Evolutionary conservation across 2,797 vertebrate genomes (phyloP), one percentile per base, ranked within the genome.

Genomic region (Sebastes flavidus): DNA sequence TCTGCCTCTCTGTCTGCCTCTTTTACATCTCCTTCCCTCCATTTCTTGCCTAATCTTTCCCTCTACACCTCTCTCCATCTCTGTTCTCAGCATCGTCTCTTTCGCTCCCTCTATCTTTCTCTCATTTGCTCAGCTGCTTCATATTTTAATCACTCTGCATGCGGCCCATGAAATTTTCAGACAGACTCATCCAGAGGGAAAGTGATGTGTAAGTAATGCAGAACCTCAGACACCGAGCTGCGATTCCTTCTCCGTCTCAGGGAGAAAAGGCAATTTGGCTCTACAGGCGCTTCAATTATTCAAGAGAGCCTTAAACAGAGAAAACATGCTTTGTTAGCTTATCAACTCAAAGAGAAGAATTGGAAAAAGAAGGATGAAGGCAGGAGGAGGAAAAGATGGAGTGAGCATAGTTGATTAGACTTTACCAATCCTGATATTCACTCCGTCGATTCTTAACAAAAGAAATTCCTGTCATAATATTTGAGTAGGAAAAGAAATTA

Each of bases 61-160:
- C 20, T 62, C 4, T 36, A 2, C 36, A 29, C 38, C 25, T 32
- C 61, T 59, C 56, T 72, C 11, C 6, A 10, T 73, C 34, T 29
- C 58, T 2, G 5, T 30, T 42, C 58, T 61, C 65, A 1, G 32
- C 32, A 13, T n/a, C 38, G 6, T 42, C 62, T 5, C 22, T 54
- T 12, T 4, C 22, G 16, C 30, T 76, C 46, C 1, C 18, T 52
- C 72, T 20, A 34, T 36, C n/a, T 34, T 67, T 49, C 63, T 27
- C 62, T 55, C 29, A 18, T 60, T 72, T 54, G 25, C 75, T 75
- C 54, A 5, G 67, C 8, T 7, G n/a, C 66, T 74, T 72, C 66
- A 66, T 49, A 30, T 83, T 83, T 84, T 56, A 84, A 88, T 82
- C 36, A 67, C 81, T 38, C 30, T 24, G 80, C 77, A 69, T 18